Base-by-base conservation (phyloP, 1,140 invertebrate genomes). In the Drosophila ananassae region DNA sequence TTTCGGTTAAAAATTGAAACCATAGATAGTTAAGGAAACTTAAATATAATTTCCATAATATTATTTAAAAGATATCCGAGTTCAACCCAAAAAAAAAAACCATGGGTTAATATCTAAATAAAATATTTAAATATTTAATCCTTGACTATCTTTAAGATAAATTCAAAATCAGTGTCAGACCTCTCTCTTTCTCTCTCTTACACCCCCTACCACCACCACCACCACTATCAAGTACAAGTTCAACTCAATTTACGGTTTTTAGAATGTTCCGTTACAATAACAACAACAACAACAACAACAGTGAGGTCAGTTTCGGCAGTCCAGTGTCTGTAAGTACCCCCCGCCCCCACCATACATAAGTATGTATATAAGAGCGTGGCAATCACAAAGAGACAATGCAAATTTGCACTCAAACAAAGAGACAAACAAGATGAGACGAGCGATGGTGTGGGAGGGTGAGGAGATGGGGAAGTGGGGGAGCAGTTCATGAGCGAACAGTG, bases 271-370 rank as follows among this genome's bases (percentile, higher is more conserved):
- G 12, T 9, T 30, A 58, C 13, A 28, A 5, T 6, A 28, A 28
- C 25, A 28, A 28, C 25, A 57, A n/a, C 32, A 57, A n/a, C 32
- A 52, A 52, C 58, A 56, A 66, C 61, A 66, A 68, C 52, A 51
- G 51, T 77, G 41, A 73, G 76, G 60, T 79, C 76, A 78, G 24
- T 79, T 79, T 79, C 57, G 56, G 69, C 76, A 68, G 39, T 52
- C 59, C 54, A 28, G 30, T 41, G 57, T 58, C 41, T n/a, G 57
- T 63, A 8, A 17, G 17, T 17, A 17, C 17, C 17, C 17, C 17
- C 17, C 17, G 17, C 17, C 46, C 52, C 57, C 3, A 1, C 6
- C 34, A 37, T 37, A 37, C 12, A 4, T 37, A 37, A n/a, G 34
- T 37, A 34, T 10, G 10, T 22, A 30, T 12, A 24, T 28, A 24